Evolutionary conservation across 2,113 vertebrate genomes (phyloP).

Genomic region (Fukomys damarensis): DNA sequence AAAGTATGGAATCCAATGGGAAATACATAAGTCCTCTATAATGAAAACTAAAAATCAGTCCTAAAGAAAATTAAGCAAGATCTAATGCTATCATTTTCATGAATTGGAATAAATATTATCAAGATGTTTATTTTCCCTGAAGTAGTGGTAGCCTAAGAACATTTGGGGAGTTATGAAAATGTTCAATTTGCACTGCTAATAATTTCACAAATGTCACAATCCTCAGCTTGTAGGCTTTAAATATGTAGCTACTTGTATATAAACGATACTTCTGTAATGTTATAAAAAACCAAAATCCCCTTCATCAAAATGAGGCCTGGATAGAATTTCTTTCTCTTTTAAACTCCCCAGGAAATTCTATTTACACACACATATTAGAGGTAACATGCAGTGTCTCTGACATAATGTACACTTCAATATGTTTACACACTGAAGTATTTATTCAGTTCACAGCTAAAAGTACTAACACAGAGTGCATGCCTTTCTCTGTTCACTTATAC

Average conservation of each 20-base stretch:
- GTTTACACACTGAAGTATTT: not conserved
- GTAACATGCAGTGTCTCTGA: not conserved
- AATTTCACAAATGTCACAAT: not conserved
- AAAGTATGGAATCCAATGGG: not conserved
- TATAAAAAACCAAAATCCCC: not conserved
- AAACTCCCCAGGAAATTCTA: conserved; percentile 24
- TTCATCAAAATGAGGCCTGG: not conserved
- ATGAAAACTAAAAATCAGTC: not conserved
- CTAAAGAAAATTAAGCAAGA: conserved; percentile 9
- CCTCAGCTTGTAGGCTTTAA: not conserved
- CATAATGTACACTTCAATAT: not conserved
- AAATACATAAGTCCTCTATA: not conserved
- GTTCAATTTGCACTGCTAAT: not conserved
- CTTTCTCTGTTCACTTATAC: not conserved
- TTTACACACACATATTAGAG: not conserved
- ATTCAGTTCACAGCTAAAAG: not conserved
- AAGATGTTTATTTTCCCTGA: not conserved
- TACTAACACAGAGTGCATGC: not conserved
- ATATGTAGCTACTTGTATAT: not conserved
- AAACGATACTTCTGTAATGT: not conserved
- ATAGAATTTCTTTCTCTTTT: not conserved
- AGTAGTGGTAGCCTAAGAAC: not conserved
- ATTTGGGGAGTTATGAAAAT: not conserved
- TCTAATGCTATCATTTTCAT: not conserved
- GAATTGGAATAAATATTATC: not conserved